Conservation (phyloP, 2,888 invertebrate species). For the Dicyrtomina minuta region DNA sequence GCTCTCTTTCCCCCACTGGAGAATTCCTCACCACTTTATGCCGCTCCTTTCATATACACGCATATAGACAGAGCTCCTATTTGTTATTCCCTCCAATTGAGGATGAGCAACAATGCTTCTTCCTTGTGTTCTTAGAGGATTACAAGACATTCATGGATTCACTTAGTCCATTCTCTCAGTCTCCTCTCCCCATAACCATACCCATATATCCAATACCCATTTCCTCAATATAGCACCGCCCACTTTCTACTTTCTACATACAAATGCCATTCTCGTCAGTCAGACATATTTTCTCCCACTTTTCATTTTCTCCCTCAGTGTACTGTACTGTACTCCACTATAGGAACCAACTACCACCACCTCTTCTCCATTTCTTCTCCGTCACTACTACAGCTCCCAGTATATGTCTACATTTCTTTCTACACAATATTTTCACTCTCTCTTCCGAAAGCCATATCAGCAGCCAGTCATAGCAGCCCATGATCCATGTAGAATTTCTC, state of each 20-base stretch:
- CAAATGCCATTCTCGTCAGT: background rate
- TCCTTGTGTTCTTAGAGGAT: constrained; percentile 18
- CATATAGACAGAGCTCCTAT: constrained; percentile 37
- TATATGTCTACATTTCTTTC: too few species aligned
- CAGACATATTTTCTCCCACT: background rate
- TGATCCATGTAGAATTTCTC: too few species aligned
- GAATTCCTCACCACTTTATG: constrained; percentile 33
- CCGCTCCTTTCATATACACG: constrained; percentile 15
- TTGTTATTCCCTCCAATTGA: constrained; percentile 49
- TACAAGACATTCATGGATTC: constrained; percentile 25
- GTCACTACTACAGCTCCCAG: too few species aligned
- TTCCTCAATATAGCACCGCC: background rate
- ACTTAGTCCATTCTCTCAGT: background rate
- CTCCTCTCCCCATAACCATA: background rate
- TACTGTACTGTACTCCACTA: too few species aligned
- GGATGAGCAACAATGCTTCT: constrained; percentile 20
- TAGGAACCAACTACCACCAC: too few species aligned
- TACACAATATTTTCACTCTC: too few species aligned
- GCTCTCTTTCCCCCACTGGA: constrained; percentile 25
- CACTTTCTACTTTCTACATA: background rate
- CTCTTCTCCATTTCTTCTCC: too few species aligned
- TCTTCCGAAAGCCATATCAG: too few species aligned
- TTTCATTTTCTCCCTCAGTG: background rate
- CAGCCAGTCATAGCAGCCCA: too few species aligned
- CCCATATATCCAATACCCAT: background rate